phyloP scores from a whole-genome alignment of 1,140 invertebrate species.

The Trachelipus rathkii region DNA sequence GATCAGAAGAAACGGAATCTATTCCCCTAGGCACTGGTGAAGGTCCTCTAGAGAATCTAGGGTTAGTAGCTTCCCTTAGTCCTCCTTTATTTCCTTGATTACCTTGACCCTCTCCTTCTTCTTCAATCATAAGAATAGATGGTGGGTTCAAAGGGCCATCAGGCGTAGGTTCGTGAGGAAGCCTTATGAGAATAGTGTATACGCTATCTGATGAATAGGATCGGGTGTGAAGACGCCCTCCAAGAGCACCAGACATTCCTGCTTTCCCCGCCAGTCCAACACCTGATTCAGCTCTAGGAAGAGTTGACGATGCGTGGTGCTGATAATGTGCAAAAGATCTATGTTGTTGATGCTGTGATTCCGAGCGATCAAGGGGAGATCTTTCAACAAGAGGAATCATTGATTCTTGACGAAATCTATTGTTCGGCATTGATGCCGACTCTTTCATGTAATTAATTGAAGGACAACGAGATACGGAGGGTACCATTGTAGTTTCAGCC shows the following conservation, averaged over 20 bases:
- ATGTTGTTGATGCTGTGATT: constrained; percentile 48
- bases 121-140: constrained; percentile 79
- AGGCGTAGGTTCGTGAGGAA: constrained; percentile 57
- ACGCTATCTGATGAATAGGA: constrained; percentile 54
- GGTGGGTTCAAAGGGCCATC: constrained; percentile 53
- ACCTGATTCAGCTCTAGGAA: constrained; percentile 35
- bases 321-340: constrained; percentile 47
- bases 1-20: constrained; percentile 42
- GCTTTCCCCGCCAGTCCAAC: constrained; percentile 32
- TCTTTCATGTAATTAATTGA: constrained; percentile 76
- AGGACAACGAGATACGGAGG: constrained; percentile 71
- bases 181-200: constrained; percentile 85
- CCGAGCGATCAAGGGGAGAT: constrained; percentile 47
- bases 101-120: constrained; percentile 33
- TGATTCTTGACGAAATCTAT: constrained; percentile 45
- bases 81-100: constrained; percentile 21
- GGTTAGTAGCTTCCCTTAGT: constrained; percentile 16
- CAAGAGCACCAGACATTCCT: constrained; percentile 46
- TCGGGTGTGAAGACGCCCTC: constrained; percentile 51
- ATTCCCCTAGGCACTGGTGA: constrained; percentile 39
- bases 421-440: constrained; percentile 56
- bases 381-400: constrained; percentile 52
- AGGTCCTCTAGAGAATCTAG: constrained; percentile 34
- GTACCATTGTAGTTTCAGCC: constrained; percentile 71
- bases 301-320: constrained; percentile 40